These are phyloP conservation scores for Tigriopus californicus DNA, from an alignment of 2,888 invertebrate genomes.

Conservation along the genomic window DNA sequence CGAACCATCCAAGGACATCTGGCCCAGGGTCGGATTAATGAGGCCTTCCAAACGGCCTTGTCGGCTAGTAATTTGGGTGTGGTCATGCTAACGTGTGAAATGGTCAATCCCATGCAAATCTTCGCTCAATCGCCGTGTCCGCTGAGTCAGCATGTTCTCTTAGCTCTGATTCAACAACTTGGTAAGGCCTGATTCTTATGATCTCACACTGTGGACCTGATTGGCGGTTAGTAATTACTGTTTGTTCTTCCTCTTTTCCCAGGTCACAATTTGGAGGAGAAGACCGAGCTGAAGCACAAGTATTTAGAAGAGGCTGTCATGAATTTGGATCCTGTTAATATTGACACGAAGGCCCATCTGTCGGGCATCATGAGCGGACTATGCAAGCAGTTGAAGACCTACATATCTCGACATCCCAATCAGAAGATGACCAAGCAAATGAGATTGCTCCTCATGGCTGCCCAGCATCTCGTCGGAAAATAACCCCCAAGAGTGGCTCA, in stretches of 20 bases:
- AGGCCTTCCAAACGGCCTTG: constrained; percentile 76
- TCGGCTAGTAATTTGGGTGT: constrained; percentile 67
- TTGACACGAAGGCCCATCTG: constrained; percentile 62
- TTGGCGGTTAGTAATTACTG: too few species aligned
- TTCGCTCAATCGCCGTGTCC: constrained; percentile 46
- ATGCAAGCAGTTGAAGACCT: constrained; percentile 49
- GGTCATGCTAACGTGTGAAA: constrained; percentile 68
- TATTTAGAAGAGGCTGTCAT: constrained; percentile 71
- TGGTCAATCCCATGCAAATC: constrained; percentile 55
- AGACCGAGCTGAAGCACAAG: constrained; percentile 60
- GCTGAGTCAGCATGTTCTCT: constrained; percentile 66
- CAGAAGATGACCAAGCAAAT: constrained; percentile 44
- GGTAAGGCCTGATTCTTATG: constrained; percentile 40
- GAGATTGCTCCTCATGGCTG: constrained; percentile 51
- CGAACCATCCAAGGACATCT: constrained; percentile 49
- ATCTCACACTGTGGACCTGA: too few species aligned
- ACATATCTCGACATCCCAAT: constrained; percentile 43
- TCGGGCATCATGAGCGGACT: constrained; percentile 55
- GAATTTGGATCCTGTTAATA: constrained; percentile 53
- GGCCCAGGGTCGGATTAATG: constrained; percentile 52
- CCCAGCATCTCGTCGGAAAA: neutral
- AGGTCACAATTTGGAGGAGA: constrained; percentile 47
- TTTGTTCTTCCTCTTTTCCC: too few species aligned
- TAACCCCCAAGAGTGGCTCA: too few species aligned
- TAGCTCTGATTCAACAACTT: constrained; percentile 83